phyloP scores from a whole-genome alignment of 2,888 invertebrate species.

The Stratiomys singularior region DNA sequence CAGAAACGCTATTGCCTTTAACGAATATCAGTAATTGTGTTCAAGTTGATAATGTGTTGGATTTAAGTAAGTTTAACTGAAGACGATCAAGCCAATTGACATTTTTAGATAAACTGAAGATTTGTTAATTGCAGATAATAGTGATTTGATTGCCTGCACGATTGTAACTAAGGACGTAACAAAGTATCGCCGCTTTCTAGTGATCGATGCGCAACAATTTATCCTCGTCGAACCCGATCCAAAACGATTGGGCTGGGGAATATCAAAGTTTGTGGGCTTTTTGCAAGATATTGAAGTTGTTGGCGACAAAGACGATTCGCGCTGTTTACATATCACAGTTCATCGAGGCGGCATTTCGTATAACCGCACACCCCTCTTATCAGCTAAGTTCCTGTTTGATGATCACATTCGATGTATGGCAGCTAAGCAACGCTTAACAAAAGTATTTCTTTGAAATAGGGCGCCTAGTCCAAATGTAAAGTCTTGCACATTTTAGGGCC shows the following conservation, averaged over 20 bases:
- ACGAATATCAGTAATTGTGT: constrained; percentile 90
- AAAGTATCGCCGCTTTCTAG: constrained; percentile 92
- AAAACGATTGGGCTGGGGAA: constrained; percentile 95
- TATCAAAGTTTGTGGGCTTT: constrained; percentile 95
- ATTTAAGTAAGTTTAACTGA: constrained; percentile 80
- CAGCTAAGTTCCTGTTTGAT: constrained; percentile 96
- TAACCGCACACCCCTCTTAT: constrained; percentile 81
- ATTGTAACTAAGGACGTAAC: constrained; percentile 90
- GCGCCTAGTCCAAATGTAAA: no score
- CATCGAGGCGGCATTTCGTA: constrained; percentile 79
- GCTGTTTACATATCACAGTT: constrained; percentile 93
- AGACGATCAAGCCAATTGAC: not conserved
- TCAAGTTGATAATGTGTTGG: constrained; percentile 92
- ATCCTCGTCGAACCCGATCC: constrained; percentile 98
- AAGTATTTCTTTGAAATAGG: constrained; percentile 68
- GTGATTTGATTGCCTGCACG: constrained; percentile 96
- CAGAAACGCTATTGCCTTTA: constrained; percentile 88
- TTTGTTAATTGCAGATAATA: constrained; percentile 82
- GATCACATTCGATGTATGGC: constrained; percentile 99
- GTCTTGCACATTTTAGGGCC: constrained; percentile 71
- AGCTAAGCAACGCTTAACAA: constrained; percentile 87
- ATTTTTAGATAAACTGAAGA: not conserved
- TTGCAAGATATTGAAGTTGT: constrained; percentile 95
- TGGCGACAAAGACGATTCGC: constrained; percentile 96
- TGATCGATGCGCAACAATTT: constrained; percentile 94